Base-by-base conservation (phyloP, 2,888 invertebrate genomes). In the Ochropacha duplaris region DNA sequence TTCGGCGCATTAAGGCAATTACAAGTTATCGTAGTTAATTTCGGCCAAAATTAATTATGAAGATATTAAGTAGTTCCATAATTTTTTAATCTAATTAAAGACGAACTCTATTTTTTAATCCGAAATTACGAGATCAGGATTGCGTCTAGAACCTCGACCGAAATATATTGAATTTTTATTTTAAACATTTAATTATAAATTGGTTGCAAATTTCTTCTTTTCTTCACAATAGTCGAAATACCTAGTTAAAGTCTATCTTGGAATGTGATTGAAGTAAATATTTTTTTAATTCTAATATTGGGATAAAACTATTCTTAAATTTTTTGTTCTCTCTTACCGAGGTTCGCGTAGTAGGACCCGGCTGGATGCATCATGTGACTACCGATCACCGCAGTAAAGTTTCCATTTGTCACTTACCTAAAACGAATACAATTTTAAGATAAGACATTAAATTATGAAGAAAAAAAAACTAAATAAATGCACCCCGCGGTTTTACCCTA, bases 321-420 rank as follows among this genome's bases (percentile, higher is more conserved):
- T 54, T 50, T 52, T 54, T 49, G 68, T 63, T 60, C 61, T 66
- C 62, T 64, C 92, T 92, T 91, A 92, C 92, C 92, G 62, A 92
- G 87, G 72, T 92, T 92, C 62, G 92, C 92, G 90, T 92, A 92
- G 90, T 92, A 92, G 44, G 44, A 44, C 76, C 92, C 92, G 64
- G 92, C 90, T 71, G 92, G 92, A 82, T 92, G 92, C 92, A 92
- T 92, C 85, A 84, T 88, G 81, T 74, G 80, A 74, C 77, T 72
- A 81, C 71, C 76, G 80, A 88, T 91, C 90, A 92, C 89, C 87
- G 87, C 55, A 70, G 79, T 76, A 84, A 81, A 78, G 70, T 84
- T 85, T 82, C 92, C 92, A 92, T 92, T 89, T 85, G 88, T 90
- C 92, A 92, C 92, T 92, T 92, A 92, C 92, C 92, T 92, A 85